Evolutionary conservation across 1,140 invertebrate genomes (phyloP).

Genomic region (Neoseiulus cucumeris): DNA sequence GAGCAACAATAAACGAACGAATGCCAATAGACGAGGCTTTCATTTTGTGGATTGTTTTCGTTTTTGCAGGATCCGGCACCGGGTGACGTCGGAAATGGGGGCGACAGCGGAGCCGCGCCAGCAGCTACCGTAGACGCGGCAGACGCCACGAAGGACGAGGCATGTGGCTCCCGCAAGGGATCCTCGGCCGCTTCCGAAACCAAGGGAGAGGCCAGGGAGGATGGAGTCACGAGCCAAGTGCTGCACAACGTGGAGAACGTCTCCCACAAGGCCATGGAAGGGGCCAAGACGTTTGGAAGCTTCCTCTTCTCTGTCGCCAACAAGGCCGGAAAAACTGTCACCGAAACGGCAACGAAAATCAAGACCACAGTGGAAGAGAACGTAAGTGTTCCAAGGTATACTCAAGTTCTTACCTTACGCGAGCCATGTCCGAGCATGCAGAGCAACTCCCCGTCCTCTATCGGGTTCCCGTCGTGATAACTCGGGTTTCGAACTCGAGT

Average conservation of each 20-base stretch:
- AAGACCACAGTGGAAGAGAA: conserved; percentile 90
- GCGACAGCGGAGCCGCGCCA: conserved; percentile 3
- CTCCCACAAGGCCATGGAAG: conserved; percentile 70
- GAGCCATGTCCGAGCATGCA: conserved; percentile 9
- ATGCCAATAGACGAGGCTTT: too few relatives aligned
- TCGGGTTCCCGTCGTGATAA: too few relatives aligned
- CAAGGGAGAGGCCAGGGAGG: conserved; percentile 6
- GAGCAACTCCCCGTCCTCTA: not conserved
- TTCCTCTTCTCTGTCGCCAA: conserved; percentile 74
- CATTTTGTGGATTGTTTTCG: too few relatives aligned
- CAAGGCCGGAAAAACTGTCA: conserved; percentile 57
- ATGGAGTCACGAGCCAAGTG: conserved; percentile 9
- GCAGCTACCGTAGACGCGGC: not conserved
- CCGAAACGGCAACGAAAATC: conserved; percentile 62
- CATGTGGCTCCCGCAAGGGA: conserved; percentile 1
- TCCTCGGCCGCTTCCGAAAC: not conserved
- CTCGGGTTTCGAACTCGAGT: too few relatives aligned
- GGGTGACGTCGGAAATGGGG: not conserved
- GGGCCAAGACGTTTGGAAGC: conserved; percentile 64
- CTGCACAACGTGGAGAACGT: conserved; percentile 33
- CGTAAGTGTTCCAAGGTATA: conserved; percentile 38
- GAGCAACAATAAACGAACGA: too few relatives aligned
- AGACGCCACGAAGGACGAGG: conserved; percentile 6
- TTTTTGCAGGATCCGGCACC: too few relatives aligned
- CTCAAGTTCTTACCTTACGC: not conserved